Base-by-base conservation (phyloP, 2,113 vertebrate genomes). In the Oncorhynchus kisutch region DNA sequence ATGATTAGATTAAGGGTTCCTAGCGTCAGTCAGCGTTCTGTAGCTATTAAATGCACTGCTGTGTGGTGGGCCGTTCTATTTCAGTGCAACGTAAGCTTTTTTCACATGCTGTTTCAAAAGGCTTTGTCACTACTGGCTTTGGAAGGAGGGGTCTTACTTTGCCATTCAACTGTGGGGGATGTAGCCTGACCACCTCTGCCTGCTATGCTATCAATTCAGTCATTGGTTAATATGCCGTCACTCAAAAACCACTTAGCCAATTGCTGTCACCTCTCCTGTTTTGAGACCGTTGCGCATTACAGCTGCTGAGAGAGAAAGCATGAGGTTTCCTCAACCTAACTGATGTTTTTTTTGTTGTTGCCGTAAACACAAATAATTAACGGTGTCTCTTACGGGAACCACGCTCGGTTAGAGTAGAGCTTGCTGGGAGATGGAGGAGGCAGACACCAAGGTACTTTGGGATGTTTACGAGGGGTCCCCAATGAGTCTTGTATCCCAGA, bases 51-150 rank as follows among this genome's bases (percentile, higher is more conserved):
- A 45, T 45, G 13, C 45, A 13, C 25, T 27, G 13, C 65, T 27
- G 22, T 64, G 8, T 64, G 68, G 34, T 34, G 34, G 68, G 34
- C 45, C 2, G 12, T 49, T 34, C 12, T 11, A 12, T 70, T 70
- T 49, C 68, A 14, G n/a, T 70, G 68, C 68, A 24, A 39, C 45
- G 68, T 70, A 45, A 45, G 8, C 9, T 39, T 49, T 48, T 48
- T 49, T 49, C 39, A 13, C 20, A 20, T 48, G 20, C 34, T 48
- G 68, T n/a, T 70, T 70, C 45, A 48, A 20, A 70, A 49, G 68
- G 18, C 39, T 48, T 18, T 45, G 68, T 70, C 68, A 70, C 45
- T 70, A 39, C 29, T 68, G 67, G 67, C 67, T 20, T 68, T 68
- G 31, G 67, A 22, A 45, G 11, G 5, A 48, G 39, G 39, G 25